Base-by-base conservation (phyloP, 1,140 invertebrate species). In the Phocides pigmalion region DNA sequence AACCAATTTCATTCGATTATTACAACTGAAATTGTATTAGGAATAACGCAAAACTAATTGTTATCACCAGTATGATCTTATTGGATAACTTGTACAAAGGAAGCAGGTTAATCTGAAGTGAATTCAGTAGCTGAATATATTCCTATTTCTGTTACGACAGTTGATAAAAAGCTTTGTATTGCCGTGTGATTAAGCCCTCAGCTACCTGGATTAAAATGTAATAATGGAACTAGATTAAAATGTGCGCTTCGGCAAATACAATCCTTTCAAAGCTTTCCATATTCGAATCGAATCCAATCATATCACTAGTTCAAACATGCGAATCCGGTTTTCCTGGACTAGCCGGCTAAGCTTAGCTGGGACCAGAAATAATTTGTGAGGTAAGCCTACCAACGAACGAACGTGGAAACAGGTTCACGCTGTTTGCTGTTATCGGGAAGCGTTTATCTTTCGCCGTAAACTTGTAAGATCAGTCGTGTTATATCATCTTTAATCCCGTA, bases 371-470 rank as follows among this genome's bases (percentile, higher is more conserved):
- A 76, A 79, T 72, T 76, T 56, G 54, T 62, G 67, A 72, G 74
- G 76, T 82, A 80, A 81, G 73, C 68, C 69, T 76, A 74, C 66
- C 42, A 62, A 59, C 20, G 70, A 67, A 68, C 66, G 72, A 71
- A 75, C 74, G 79, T 72, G 71, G 69, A 72, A 62, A 69, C 68
- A 71, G 68, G 72, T 65, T 68, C 72, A 70, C 73, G 72, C 51
- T 71, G n/a, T n/a, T n/a, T n/a, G n/a, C n/a, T n/a, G n/a, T n/a
- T 68, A 83, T 78, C 67, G 74, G 61, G 72, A 81, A 79, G 77
- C 74, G 77, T 87, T 86, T 88, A 88, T 82, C 75, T 78, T 72
- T 68, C 41, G 72, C 76, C 75, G 74, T 88, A 84, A 87, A 88
- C 73, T 74, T 79, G 62, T 66, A 71, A 76, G 74, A 82, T 85